phyloP scores from a whole-genome alignment of 2,888 invertebrate species.

The Lithophane semibrunnea region DNA sequence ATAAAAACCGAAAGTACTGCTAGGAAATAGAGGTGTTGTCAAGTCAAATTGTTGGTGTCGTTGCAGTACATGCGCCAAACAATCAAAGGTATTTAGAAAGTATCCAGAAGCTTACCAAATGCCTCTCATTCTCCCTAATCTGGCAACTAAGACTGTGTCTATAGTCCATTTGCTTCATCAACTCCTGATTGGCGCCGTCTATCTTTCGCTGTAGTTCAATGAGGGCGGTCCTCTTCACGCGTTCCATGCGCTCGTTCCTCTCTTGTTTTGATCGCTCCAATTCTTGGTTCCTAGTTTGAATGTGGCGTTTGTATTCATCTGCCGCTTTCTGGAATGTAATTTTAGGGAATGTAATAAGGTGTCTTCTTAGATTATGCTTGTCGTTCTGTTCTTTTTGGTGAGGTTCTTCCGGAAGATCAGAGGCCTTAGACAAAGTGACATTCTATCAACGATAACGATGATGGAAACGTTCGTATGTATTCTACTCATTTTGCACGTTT shows the following conservation, averaged over 20 bases:
- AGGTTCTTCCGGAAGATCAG: too few relatives aligned
- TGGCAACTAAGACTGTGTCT: conserved; percentile 79
- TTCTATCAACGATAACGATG: too few relatives aligned
- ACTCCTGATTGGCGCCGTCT: conserved; percentile 78
- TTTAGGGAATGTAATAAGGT: not conserved
- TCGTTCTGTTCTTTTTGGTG: not conserved
- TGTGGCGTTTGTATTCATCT: conserved; percentile 79
- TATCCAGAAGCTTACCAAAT: conserved; percentile 72
- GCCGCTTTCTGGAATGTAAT: conserved; percentile 76
- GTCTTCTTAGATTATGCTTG: not conserved
- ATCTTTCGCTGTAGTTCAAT: conserved; percentile 77
- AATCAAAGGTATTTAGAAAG: not conserved
- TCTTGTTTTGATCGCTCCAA: conserved; percentile 73
- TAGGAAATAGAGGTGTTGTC: too few relatives aligned
- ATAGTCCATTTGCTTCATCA: conserved; percentile 80
- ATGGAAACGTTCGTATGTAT: too few relatives aligned
- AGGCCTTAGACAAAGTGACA: too few relatives aligned
- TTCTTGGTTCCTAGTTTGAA: conserved; percentile 74
- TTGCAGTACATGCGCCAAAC: too few relatives aligned
- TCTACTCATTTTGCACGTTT: too few relatives aligned
- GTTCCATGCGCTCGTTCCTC: conserved; percentile 75
- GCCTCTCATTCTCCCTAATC: conserved; percentile 79
- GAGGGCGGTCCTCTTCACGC: conserved; percentile 78
- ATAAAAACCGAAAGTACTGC: too few relatives aligned
- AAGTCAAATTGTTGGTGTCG: too few relatives aligned